A percentile compares a stretch with the other conserved stretches of the same genome.
Evolutionary conservation across 1,140 invertebrate genomes (phyloP).

Genomic region (Scylla paramamosain): DNA sequence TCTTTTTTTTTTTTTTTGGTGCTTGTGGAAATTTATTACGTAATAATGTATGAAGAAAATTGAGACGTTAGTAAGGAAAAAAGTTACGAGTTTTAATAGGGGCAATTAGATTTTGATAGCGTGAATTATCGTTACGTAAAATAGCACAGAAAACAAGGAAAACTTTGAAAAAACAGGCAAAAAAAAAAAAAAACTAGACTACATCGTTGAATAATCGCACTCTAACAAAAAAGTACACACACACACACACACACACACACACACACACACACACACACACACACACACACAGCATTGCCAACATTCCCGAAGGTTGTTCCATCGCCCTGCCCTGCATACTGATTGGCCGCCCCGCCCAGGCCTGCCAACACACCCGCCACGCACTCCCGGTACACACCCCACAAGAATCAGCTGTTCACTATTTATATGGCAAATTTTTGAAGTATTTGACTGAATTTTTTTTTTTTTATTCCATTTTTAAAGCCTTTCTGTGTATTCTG

Average conservation of each 20-base stretch:
- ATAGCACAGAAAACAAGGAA: too few relatives aligned
- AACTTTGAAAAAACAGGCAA: too few relatives aligned
- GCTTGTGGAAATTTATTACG: too few relatives aligned
- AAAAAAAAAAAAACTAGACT: too few relatives aligned
- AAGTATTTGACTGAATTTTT: background rate
- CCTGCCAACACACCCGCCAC: background rate
- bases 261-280: slow-evolving; percentile 24
- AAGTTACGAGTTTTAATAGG: too few relatives aligned
- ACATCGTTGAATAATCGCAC: too few relatives aligned
- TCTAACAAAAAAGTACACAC: background rate
- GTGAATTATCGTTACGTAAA: too few relatives aligned
- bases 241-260: slow-evolving; percentile 43
- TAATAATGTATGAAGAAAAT: too few relatives aligned
- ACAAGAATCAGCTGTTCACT: background rate
- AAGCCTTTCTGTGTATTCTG: background rate
- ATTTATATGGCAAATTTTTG: background rate
- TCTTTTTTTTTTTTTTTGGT: too few relatives aligned
- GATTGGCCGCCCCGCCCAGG: slow-evolving; percentile 2
- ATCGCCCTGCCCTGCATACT: slow-evolving; percentile 24
- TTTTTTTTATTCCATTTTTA: background rate
- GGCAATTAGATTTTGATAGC: too few relatives aligned
- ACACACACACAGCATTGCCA: slow-evolving; percentile 37
- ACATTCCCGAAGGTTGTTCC: slow-evolving; percentile 40
- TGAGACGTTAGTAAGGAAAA: too few relatives aligned
- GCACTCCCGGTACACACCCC: background rate